phyloP scores from a whole-genome alignment of 2,888 invertebrate species.

The Pyrrhosoma nymphula region DNA sequence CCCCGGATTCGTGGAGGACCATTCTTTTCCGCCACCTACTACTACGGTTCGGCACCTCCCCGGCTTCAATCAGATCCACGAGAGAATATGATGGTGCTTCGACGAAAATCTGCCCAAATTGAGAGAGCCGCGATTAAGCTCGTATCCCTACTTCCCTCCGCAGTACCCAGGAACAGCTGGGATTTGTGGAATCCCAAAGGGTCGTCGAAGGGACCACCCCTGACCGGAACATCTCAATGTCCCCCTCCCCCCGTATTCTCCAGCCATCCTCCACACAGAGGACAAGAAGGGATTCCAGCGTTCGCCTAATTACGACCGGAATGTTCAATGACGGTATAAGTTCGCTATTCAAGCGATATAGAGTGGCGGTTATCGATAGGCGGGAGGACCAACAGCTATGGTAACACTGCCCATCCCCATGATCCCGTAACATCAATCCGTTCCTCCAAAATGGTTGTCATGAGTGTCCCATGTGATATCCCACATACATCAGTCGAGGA shows the following conservation, averaged over 20 bases:
- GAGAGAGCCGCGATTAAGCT: conserved; percentile 1
- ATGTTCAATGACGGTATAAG: conserved; percentile 8
- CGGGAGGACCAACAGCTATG: neutral
- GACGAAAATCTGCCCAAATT: neutral
- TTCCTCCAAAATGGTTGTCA: neutral
- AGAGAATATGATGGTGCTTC: neutral
- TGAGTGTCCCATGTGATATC: neutral
- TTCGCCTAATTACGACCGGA: neutral
- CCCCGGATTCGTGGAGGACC: neutral
- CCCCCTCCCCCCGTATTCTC: neutral
- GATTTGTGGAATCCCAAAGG: neutral
- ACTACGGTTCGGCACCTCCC: neutral
- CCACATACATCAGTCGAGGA: too few relatives aligned
- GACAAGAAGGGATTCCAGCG: neutral
- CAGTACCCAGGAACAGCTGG: neutral
- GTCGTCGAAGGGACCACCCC: neutral
- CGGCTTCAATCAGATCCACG: neutral
- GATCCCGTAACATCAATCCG: neutral
- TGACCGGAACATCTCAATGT: neutral
- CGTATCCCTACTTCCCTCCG: neutral
- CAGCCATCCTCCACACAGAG: neutral
- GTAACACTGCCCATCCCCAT: neutral
- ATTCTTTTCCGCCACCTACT: neutral
- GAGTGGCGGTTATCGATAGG: neutral
- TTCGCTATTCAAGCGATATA: neutral